phyloP scores from a whole-genome alignment of 2,113 vertebrate genomes.

The Leiothrix lutea region DNA sequence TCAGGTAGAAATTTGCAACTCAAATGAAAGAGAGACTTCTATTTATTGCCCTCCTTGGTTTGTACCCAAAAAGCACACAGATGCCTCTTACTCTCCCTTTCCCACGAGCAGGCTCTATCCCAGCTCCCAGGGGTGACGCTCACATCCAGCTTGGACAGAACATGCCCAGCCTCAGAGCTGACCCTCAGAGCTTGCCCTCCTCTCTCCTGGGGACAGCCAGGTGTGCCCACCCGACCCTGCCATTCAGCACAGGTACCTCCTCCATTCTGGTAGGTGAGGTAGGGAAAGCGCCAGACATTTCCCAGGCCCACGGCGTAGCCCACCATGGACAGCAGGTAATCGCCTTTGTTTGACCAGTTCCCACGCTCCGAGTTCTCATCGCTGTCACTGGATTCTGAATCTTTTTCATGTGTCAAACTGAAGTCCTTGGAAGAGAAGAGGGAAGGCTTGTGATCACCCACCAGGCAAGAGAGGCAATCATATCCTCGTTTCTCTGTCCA shows the following conservation, averaged over 20 bases:
- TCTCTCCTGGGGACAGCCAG: background rate
- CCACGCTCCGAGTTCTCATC: conserved; percentile 84
- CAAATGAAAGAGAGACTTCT: background rate
- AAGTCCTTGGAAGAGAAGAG: conserved; percentile 58
- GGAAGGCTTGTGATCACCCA: background rate
- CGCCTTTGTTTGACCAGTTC: conserved; percentile 90
- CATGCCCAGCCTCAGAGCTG: fast-evolving
- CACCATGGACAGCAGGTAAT: conserved; percentile 93
- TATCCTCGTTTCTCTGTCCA: background rate
- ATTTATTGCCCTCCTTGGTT: background rate
- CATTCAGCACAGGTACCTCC: conserved; percentile 77
- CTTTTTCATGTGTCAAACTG: conserved; percentile 40
- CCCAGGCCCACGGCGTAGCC: conserved; percentile 95
- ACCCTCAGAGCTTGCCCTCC: background rate
- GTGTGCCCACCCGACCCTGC: background rate
- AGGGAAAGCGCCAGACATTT: conserved; percentile 96
- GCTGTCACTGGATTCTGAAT: background rate
- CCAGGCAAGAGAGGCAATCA: background rate
- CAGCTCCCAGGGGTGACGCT: background rate
- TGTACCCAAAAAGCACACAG: background rate
- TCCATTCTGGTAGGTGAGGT: conserved; percentile 91
- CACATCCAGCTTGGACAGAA: background rate
- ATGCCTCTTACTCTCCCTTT: background rate
- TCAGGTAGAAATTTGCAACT: background rate
- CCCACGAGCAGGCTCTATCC: background rate